Percentiles rank a stretch among this genome's conserved stretches.
Evolutionary conservation across 2,888 invertebrate species (phyloP).

Genomic region (Chloroclystis v-ata): DNA sequence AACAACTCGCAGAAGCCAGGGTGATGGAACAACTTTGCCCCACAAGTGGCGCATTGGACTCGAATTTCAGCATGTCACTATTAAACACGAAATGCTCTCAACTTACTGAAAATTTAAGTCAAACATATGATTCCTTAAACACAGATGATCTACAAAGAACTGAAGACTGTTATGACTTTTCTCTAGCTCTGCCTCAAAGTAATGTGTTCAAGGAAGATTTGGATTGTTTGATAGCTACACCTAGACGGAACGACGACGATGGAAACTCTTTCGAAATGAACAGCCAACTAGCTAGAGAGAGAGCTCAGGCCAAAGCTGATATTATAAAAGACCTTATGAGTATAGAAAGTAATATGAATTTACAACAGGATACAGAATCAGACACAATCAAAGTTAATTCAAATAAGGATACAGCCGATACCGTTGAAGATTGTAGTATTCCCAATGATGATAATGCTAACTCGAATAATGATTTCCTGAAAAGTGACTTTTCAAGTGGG

Average conservation of each 20-base stretch:
- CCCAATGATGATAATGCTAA: conserved; percentile 11
- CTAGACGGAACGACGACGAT: conserved; percentile 53
- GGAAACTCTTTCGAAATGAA: conserved; percentile 42
- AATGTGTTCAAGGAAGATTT: conserved; percentile 64
- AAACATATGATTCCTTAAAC: conserved; percentile 55
- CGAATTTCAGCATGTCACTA: conserved; percentile 63
- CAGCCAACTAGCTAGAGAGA: conserved; percentile 42
- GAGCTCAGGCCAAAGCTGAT: conserved; percentile 58
- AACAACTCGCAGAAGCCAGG: conserved; percentile 57
- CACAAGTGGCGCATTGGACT: conserved; percentile 57
- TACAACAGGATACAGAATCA: conserved; percentile 32
- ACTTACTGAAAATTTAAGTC: conserved; percentile 52
- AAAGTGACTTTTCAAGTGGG: conserved; percentile 11
- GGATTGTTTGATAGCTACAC: conserved; percentile 63
- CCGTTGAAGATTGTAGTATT: conserved; percentile 16
- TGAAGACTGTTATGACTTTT: conserved; percentile 67
- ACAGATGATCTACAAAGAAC: conserved; percentile 59
- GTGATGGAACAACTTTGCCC: conserved; percentile 65
- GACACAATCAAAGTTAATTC: conserved; percentile 33
- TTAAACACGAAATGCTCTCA: conserved; percentile 59
- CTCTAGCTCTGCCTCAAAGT: conserved; percentile 55
- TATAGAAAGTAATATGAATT: conserved; percentile 60
- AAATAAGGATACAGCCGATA: conserved; percentile 23
- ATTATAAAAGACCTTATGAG: conserved; percentile 71
- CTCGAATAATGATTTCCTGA: conserved; percentile 11